These are phyloP conservation scores for Troides helena DNA, from an alignment of 2,888 invertebrate species.

Conservation along the genomic window DNA sequence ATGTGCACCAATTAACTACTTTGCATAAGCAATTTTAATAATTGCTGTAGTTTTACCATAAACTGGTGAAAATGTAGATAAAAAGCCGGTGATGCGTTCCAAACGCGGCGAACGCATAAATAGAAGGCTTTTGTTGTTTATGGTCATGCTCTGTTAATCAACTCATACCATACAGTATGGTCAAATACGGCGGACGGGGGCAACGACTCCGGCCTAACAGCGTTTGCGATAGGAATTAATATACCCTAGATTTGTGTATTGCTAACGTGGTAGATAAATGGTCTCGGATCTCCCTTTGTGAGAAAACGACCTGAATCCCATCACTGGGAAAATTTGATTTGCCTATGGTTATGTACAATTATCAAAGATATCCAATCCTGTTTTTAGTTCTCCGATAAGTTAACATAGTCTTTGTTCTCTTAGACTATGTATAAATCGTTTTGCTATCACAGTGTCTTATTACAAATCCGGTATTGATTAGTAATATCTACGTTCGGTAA, in stretches of 20 bases:
- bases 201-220: slow-evolving; percentile 35
- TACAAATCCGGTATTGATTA: too few relatives aligned
- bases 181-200: slow-evolving; percentile 40
- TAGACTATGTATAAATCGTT: too few relatives aligned
- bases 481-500: too few relatives aligned
- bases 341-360: too few relatives aligned
- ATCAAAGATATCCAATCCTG: too few relatives aligned
- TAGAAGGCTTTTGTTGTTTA: slow-evolving; percentile 40
- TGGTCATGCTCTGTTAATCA: slow-evolving; percentile 47
- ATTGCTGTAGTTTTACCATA: slow-evolving; percentile 26
- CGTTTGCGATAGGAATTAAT: slow-evolving; percentile 45
- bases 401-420: too few relatives aligned
- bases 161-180: slow-evolving; percentile 43
- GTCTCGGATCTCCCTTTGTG: too few relatives aligned
- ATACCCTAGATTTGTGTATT: slow-evolving; percentile 31
- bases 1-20: not conserved
- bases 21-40: slow-evolving; percentile 11
- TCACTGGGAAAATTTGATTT: too few relatives aligned
- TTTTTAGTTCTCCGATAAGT: too few relatives aligned
- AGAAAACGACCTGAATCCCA: too few relatives aligned
- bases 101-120: slow-evolving; percentile 48
- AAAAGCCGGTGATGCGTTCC: slow-evolving; percentile 56
- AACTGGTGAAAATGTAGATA: slow-evolving; percentile 42
- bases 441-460: too few relatives aligned
- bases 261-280: too few relatives aligned